Evolutionary conservation across 2,113 vertebrate genomes (phyloP), one percentile per base, ranked within the genome.

Genomic region (Chaenogobius annularis): DNA sequence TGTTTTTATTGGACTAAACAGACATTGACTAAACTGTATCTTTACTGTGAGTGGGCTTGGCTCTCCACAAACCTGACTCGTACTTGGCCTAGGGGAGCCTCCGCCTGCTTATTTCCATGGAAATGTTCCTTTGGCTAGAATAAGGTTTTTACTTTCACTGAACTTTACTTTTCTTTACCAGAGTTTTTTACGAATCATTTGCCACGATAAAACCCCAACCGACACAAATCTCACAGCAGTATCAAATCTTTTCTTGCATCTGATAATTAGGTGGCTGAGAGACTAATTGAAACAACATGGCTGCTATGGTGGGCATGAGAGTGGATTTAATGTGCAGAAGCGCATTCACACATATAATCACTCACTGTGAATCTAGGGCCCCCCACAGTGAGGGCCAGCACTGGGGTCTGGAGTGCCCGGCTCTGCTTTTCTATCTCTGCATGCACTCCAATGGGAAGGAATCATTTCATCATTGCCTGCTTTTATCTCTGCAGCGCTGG

Each of bases 401-500:
- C 70, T 48, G 46, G 58, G 77, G 81, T 85, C 80, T 78, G 14
- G 37, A 77, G 81, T 85, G 87, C 85, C 85, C 77, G 78, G 76
- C 70, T 66, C 76, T 74, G 74, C 35, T 77, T 83, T 87, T 70
- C 59, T 54, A 54, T 81, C 69, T 80, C 73, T 13, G 70, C 17
- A 8, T 71, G 70, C 84, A 74, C 61, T 70, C 72, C 68, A 73
- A 80, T 59, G 77, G 84, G 78, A 68, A 70, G 37, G 66, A 76
- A 81, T 72, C 64, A n/a, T 81, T 90, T 87, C 80, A 87, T 91
- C 87, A 87, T n/a, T 72, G 82, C 77, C 80, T 83, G 20, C 77
- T 85, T 87, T 82, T 82, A 85, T 86, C 73, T 68, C 52, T 37
- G 61, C 35, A 35, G 43, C 40, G 50, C 61, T 19, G 6, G 19